Base-by-base conservation (phyloP, 2,888 invertebrate genomes). In the Eilema caniola region DNA sequence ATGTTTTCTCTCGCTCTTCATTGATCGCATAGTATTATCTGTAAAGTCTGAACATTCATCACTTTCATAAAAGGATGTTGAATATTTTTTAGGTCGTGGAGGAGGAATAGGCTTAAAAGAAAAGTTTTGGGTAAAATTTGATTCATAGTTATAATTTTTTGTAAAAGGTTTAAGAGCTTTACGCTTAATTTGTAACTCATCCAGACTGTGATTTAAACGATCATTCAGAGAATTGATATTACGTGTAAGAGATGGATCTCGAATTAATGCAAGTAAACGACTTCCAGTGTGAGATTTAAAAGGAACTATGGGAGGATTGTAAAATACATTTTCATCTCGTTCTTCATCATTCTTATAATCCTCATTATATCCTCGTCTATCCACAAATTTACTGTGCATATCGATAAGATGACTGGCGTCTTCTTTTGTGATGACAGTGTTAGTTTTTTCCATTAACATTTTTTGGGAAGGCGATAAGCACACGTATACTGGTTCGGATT, bases 391-490 rank as follows among this genome's bases (percentile, higher is more conserved):
- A 78, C 95, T 96, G 83, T 97, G 97, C 79, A 97, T 96, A 83
- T 97, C 97, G 5, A 97, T 91, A 62, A 97, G 93, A 78, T 96
- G 96, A 82, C 96, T 96, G 1, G 96, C 96, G 77, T 96, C 96
- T 75, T 94, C 91, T 80, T 95, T 93, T 37, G 86, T 86, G 63
- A 94, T 89, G n/a, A 95, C 86, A 63, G 93, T 92, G 60, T 95
- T 95, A 25, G 95, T 95, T 83, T 96, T 96, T 71, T 96, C 96
- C 86, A 96, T 94, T 61, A 96, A 90, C 84, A 95, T 94, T 85
- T 96, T 96, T 86, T 97, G 98, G 8, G 97, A 96, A 0, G 98
- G 98, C 0, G 98, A 97, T 16, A 98, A 93, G 83, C 97, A 97
- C 11, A 97, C 93, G 70, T 97, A 92, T 0, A 97, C 85, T 64